Evolutionary conservation across 2,113 vertebrate genomes (phyloP), one percentile per base, ranked within the genome.

Genomic region (Lagenorhynchus albirostris): DNA sequence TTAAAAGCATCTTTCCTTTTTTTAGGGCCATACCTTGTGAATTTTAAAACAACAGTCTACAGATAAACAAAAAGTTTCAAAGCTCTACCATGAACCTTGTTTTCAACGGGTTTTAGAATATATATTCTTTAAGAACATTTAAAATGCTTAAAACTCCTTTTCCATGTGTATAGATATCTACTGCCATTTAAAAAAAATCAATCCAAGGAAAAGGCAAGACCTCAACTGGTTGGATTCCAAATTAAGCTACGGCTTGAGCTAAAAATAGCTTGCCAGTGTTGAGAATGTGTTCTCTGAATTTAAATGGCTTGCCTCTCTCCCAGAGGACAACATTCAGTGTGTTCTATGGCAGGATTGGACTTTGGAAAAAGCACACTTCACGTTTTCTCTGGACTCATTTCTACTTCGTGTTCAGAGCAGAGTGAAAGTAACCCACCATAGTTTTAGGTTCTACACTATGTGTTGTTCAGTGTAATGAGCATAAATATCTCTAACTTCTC

Each of bases 221-320:
- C 99, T 99, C 97, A 98, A 98, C 98, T 98, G 98, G 98, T 99
- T 97, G 95, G 98, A 99, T 99, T 99, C 99, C 99, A 99, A 99
- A 99, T 99, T 99, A 99, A 99, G 99, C 99, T 98, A 98, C 98
- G 98, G 98, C 97, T 96, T 98, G 97, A 97, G 98, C 99, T 99
- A 99, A 99, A 99, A 99, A 99, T 99, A 99, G 99, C 98, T 71
- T 89, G 96, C 96, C 93, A 74, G 97, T 98, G 98, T 97, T 94
- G 98, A 99, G 98, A 98, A 98, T 99, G 98, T 99, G 98, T 98
- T 98, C 96, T 97, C 98, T 99, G 99, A 99, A 99, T 99, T 98
- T 99, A 98, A 98, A 99, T 98, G 98, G 98, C 98, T 97, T 98
- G 92, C 91, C 97, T 98, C 98, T 98, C 98, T 97, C 91, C 97